Evolutionary conservation across 2,888 invertebrate species (phyloP).

Genomic region (Thumatha senex): DNA sequence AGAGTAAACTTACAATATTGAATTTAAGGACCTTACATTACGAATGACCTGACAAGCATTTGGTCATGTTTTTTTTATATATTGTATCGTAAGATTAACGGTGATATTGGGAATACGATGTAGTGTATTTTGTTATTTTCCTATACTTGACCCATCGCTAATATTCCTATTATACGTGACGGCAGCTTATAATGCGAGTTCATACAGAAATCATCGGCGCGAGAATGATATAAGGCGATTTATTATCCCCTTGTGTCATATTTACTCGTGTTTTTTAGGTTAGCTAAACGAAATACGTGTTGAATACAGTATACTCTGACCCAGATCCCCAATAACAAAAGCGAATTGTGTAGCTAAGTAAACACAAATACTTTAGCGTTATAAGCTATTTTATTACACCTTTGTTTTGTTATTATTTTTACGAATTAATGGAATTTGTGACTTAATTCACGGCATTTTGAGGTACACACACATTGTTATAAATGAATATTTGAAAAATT

Average conservation of each 20-base stretch:
- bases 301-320: conserved; percentile 28
- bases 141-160: conserved; percentile 4
- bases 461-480: too few species aligned
- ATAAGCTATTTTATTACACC: neutral
- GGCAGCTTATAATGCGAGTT: conserved; percentile 26
- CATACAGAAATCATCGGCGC: conserved; percentile 47
- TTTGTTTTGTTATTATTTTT: neutral
- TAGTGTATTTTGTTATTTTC: too few species aligned
- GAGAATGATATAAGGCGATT: conserved; percentile 55
- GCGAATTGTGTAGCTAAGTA: conserved; percentile 14
- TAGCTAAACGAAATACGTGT: conserved; percentile 29
- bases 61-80: too few species aligned
- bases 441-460: neutral
- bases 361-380: neutral
- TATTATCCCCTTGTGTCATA: conserved; percentile 59
- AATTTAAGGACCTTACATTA: too few species aligned
- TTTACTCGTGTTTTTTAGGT: conserved; percentile 43
- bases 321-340: conserved; percentile 5
- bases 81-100: too few species aligned
- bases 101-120: too few species aligned
- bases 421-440: neutral
- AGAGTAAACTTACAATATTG: too few species aligned
- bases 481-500: too few species aligned
- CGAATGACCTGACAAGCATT: too few species aligned
- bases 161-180: conserved; percentile 36